Base-by-base conservation (phyloP, 2,113 vertebrate genomes). In the Neopipo cinnamomea region DNA sequence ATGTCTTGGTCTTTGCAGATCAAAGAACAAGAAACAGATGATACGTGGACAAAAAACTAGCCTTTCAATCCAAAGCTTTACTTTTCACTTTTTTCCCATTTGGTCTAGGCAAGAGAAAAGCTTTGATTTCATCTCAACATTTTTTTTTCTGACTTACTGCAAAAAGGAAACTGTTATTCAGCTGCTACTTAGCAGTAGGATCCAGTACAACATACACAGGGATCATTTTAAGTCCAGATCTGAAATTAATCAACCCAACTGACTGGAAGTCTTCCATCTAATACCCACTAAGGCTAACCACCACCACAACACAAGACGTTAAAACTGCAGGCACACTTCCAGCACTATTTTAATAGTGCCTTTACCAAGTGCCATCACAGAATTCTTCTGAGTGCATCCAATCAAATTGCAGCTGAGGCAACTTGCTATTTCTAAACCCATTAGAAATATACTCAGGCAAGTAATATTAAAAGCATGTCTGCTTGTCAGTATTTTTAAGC, bases 201-300 rank as follows among this genome's bases (percentile, higher is more conserved):
- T 63, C 35, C 55, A 92, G 35, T 13, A 88, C 37, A 77, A n/a
- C 6, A 41, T 11, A 59, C 9, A 35, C 6, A 58, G n/a, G 56
- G n/a, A 81, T 59, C 8, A 55, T 55, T 92, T 88, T 35, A 92
- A 86, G 59, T 50, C 31, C 25, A 42, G 68, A 71, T 52, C 55
- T 67, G 72, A 96, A 96, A 94, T 80, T 33, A 83, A 88, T 58
- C 79, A 93, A 42, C 11, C 1, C 55, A 67, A 62, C 46, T 71
- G 42, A 59, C 50, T 86, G 85, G 83, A 92, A 92, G 25, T 53
- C 19, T 31, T 86, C 76, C 86, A 93, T 31, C 55, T 89, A 93
- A 79, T 72, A 83, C 49, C 44, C 63, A 58, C 25, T 72, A 76
- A 81, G 65, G 76, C 61, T 81, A 96, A 89, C 89, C 83, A 93